Evolutionary conservation across 2,113 vertebrate genomes (phyloP).

Genomic region (Elaphurus davidianus): DNA sequence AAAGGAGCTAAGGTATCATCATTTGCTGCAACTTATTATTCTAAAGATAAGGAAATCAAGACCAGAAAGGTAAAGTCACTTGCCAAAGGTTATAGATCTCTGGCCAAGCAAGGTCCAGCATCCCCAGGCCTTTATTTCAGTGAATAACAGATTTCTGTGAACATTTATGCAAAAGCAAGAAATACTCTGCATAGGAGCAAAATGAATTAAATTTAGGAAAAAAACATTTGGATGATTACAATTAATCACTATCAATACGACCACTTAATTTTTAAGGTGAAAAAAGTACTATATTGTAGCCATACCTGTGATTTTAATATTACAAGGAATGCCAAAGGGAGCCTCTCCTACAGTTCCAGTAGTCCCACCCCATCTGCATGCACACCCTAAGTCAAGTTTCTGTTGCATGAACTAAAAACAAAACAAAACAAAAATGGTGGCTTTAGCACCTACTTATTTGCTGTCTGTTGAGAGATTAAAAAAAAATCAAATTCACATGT

Average conservation of each 20-base stretch:
- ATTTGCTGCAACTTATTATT: not conserved
- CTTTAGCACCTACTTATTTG: slow-evolving; percentile 69
- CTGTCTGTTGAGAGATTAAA: slow-evolving; percentile 18
- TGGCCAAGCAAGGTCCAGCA: not conserved
- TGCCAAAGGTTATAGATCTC: not conserved
- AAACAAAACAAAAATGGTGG: slow-evolving; percentile 71
- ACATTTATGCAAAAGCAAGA: not conserved
- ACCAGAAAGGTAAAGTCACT: not conserved
- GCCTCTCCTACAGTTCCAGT: slow-evolving; percentile 89
- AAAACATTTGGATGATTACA: slow-evolving; percentile 42
- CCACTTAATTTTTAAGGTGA: slow-evolving; percentile 59
- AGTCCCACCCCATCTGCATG: slow-evolving; percentile 88
- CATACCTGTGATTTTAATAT: slow-evolving; percentile 95
- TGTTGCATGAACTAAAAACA: slow-evolving; percentile 89
- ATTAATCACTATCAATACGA: slow-evolving; percentile 22
- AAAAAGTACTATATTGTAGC: slow-evolving; percentile 46
- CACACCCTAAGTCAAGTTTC: slow-evolving; percentile 86
- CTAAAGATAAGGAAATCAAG: slow-evolving; percentile 10
- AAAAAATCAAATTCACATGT: slow-evolving; percentile 49
- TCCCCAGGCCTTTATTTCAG: not conserved
- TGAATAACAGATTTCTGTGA: not conserved
- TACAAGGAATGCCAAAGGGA: slow-evolving; percentile 94
- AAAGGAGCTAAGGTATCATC: not conserved
- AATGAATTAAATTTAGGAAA: slow-evolving; percentile 15
- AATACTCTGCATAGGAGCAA: slow-evolving; percentile 8